phyloP scores from a whole-genome alignment of 2,113 vertebrate genomes.

The Sciurus niger region DNA sequence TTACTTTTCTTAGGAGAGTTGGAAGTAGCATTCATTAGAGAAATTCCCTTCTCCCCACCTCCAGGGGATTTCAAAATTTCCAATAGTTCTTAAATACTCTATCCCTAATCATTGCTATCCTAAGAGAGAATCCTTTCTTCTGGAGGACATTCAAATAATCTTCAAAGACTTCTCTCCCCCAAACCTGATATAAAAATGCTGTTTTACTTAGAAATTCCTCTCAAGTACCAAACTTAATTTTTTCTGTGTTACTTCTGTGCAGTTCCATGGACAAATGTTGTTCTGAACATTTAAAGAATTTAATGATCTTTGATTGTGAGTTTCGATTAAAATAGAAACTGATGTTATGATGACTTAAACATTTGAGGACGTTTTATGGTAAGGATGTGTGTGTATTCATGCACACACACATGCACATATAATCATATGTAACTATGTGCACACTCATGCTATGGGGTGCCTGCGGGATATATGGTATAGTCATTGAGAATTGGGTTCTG shows the following conservation, averaged over 20 bases:
- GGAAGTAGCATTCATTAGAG: too few species aligned
- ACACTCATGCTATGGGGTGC: neutral
- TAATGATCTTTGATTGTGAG: neutral
- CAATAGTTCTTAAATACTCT: constrained; percentile 16
- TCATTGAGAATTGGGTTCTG: neutral
- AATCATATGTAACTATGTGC: neutral
- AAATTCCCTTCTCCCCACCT: too few species aligned
- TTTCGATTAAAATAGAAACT: neutral
- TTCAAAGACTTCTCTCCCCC: neutral
- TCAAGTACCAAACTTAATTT: neutral
- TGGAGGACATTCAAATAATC: neutral
- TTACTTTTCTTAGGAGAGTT: too few species aligned
- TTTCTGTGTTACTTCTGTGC: neutral
- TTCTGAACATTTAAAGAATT: constrained; percentile 6
- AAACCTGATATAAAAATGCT: constrained; percentile 19
- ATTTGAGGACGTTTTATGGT: neutral
- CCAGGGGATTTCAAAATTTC: neutral
- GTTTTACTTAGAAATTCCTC: constrained; percentile 20
- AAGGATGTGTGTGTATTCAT: neutral
- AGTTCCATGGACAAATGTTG: neutral
- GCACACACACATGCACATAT: too few species aligned
- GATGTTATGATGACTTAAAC: neutral
- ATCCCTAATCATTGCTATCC: neutral
- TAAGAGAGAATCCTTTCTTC: neutral
- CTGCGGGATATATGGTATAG: neutral